These are phyloP conservation scores for Protomyctophum bolini DNA, from an alignment of 2,113 vertebrate genomes.

Conservation along the genomic window DNA sequence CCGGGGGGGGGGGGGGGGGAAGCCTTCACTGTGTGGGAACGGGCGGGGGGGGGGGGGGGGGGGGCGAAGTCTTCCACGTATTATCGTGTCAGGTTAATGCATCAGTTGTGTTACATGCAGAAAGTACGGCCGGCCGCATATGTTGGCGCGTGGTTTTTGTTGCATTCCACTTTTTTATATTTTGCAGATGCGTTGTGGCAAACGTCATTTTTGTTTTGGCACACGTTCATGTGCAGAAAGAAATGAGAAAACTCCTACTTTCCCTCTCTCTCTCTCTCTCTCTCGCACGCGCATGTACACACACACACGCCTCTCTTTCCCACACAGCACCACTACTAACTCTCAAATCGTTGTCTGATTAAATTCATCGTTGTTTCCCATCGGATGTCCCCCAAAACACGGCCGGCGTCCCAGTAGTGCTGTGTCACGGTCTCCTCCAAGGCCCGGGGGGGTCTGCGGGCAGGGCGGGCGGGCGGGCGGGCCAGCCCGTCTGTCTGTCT, in stretches of 20 bases:
- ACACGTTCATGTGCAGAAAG: neutral
- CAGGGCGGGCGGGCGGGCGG: constrained; percentile 35
- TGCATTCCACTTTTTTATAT: neutral
- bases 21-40: constrained; percentile 44
- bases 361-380: neutral
- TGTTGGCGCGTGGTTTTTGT: neutral
- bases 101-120: neutral
- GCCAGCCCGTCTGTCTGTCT: constrained; percentile 15
- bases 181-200: neutral
- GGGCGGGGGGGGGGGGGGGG: constrained; percentile 8
- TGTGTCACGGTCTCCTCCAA: constrained; percentile 25
- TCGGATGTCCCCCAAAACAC: constrained; percentile 5
- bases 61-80: constrained; percentile 11
- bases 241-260: neutral
- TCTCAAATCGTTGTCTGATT: no score
- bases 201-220: no score
- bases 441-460: no score
- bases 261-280: neutral
- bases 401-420: constrained; percentile 6
- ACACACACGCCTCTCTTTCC: neutral
- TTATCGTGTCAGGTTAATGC: neutral
- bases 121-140: neutral
- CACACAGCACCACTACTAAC: no score
- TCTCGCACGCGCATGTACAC: neutral
- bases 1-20: no score